Percentiles rank a stretch among this genome's conserved stretches.
These are phyloP conservation scores for Tanytarsus gracilentus DNA, from an alignment of 2,888 invertebrate genomes.

Conservation along the genomic window DNA sequence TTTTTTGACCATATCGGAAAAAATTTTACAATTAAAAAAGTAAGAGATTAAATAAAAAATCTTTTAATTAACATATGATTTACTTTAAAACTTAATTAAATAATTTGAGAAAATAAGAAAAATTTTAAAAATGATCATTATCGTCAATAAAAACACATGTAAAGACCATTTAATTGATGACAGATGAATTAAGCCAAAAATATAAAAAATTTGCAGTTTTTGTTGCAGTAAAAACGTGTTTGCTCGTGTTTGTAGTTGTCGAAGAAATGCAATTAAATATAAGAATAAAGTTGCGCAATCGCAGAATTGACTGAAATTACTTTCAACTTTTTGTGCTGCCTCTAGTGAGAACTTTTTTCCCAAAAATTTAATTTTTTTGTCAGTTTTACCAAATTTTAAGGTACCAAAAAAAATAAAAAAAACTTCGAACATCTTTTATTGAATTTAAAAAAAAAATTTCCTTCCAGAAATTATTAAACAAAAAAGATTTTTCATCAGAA, in stretches of 20 bases:
- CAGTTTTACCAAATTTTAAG: neutral
- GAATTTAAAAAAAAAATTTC: neutral
- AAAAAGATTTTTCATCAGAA: neutral
- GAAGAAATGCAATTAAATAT: slow-evolving; percentile 6
- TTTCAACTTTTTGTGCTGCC: neutral
- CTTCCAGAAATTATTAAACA: neutral
- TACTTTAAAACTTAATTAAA: too few species aligned
- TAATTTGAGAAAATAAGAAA: too few species aligned
- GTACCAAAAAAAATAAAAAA: neutral
- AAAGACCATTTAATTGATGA: too few species aligned
- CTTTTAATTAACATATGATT: too few species aligned
- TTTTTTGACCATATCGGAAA: too few species aligned
- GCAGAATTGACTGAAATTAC: neutral
- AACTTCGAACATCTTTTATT: neutral
- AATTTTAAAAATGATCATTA: too few species aligned
- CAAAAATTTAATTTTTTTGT: neutral
- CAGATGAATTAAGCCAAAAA: neutral
- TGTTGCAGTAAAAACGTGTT: neutral
- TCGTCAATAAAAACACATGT: too few species aligned
- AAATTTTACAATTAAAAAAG: too few species aligned
- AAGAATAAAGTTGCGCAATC: neutral
- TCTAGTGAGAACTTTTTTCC: neutral
- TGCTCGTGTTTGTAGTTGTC: neutral
- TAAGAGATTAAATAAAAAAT: too few species aligned
- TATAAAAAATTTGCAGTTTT: neutral